phyloP scores from a whole-genome alignment of 2,888 invertebrate species.

The Macrosoma leucophasiata region DNA sequence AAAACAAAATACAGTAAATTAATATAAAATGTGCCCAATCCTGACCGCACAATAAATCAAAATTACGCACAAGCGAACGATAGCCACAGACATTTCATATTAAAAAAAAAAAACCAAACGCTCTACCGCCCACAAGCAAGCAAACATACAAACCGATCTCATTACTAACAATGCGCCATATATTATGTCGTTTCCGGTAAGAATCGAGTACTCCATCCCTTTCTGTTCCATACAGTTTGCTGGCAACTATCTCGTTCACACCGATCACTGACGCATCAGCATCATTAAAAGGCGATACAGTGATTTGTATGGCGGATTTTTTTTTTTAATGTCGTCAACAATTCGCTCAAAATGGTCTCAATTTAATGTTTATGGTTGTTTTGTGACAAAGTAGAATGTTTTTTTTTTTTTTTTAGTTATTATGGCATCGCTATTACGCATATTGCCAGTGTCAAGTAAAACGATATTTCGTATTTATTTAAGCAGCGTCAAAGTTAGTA shows the following conservation, averaged over 20 bases:
- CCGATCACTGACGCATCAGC: slow-evolving; percentile 58
- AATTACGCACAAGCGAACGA: slow-evolving; percentile 21
- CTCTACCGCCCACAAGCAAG: slow-evolving; percentile 47
- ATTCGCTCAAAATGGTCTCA: too few relatives aligned
- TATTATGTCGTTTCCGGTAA: slow-evolving; percentile 70
- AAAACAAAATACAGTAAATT: too few relatives aligned
- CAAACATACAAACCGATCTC: slow-evolving; percentile 64
- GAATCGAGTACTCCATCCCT: slow-evolving; percentile 42
- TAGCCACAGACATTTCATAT: slow-evolving; percentile 22
- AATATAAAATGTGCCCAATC: too few relatives aligned
- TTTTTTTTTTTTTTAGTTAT: too few relatives aligned
- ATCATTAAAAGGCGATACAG: slow-evolving; percentile 68
- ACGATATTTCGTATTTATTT: too few relatives aligned
- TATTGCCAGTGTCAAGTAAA: too few relatives aligned
- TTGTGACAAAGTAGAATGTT: too few relatives aligned
- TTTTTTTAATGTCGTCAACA: slow-evolving; percentile 4
- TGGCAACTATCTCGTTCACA: slow-evolving; percentile 35
- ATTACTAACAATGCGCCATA: slow-evolving; percentile 74
- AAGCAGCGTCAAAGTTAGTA: too few relatives aligned
- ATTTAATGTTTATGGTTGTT: too few relatives aligned
- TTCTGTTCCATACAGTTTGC: slow-evolving; percentile 26
- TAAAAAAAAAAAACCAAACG: slow-evolving; percentile 24
- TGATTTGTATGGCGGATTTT: slow-evolving; percentile 55
- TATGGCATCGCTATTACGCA: too few relatives aligned
- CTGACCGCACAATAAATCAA: too few relatives aligned